A percentile compares a stretch with the other conserved stretches of the same genome.
Conservation (phyloP, 2,797 vertebrate genomes). For the Trachops cirrhosus region DNA sequence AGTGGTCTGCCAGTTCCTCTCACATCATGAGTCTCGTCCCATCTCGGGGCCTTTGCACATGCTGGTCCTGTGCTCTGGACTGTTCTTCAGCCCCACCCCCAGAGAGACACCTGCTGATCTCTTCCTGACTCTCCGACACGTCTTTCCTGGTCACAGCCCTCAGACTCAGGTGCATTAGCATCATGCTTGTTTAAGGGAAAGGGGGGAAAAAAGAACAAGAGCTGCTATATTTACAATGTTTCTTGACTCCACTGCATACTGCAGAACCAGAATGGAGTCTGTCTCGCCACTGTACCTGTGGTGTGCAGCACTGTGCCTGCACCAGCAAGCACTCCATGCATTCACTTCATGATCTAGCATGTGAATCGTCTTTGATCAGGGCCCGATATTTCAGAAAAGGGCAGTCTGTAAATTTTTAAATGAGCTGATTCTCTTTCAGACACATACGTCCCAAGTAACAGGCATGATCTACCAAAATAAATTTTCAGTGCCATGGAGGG, state of each 20-base stretch:
- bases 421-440: background rate
- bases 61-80: background rate
- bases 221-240: background rate
- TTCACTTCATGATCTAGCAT: background rate
- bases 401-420: background rate
- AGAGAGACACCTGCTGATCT: background rate
- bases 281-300: background rate
- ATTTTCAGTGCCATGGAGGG: background rate
- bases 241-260: background rate
- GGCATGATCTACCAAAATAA: background rate
- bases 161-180: too few relatives aligned
- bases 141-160: background rate
- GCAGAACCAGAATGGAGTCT: background rate
- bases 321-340: background rate
- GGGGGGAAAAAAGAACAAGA: background rate
- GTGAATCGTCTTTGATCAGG: background rate
- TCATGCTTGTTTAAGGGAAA: background rate
- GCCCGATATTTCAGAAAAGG: background rate
- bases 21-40: fast-evolving
- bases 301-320: background rate
- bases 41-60: background rate
- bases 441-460: background rate
- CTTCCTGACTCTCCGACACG: background rate
- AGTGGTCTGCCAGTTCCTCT: background rate
- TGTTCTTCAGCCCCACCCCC: background rate